Conservation (phyloP, 2,888 invertebrate species). For the Chesias legatella region DNA sequence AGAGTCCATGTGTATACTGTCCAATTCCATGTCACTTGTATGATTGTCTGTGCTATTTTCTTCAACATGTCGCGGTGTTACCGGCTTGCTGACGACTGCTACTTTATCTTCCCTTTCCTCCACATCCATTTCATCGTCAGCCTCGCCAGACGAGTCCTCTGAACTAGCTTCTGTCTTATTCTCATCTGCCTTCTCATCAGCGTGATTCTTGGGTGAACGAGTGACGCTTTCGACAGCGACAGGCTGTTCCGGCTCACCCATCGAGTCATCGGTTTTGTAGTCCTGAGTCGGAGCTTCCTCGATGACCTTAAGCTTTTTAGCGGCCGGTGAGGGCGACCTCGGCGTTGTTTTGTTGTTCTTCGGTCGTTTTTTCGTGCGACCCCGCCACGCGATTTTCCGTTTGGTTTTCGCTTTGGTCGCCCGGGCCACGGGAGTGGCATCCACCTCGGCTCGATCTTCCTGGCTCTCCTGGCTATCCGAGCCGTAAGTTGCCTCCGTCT, state of each 20-base stretch:
- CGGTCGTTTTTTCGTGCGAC: slow-evolving; percentile 62
- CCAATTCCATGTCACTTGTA: slow-evolving; percentile 75
- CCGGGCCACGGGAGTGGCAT: slow-evolving; percentile 37
- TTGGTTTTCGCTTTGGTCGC: slow-evolving; percentile 55
- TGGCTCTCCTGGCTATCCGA: slow-evolving; percentile 74
- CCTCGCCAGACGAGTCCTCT: slow-evolving; percentile 83
- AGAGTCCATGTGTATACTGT: slow-evolving; percentile 73
- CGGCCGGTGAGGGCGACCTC: slow-evolving; percentile 45
- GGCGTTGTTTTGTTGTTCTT: slow-evolving; percentile 41
- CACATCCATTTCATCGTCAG: slow-evolving; percentile 85
- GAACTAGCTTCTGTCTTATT: slow-evolving; percentile 73
- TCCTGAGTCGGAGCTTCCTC: slow-evolving; percentile 41
- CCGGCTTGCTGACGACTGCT: slow-evolving; percentile 61
- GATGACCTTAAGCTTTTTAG: slow-evolving; percentile 57
- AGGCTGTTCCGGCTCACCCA: slow-evolving; percentile 41
- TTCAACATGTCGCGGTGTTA: slow-evolving; percentile 56
- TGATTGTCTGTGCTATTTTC: slow-evolving; percentile 72
- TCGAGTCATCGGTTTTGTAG: slow-evolving; percentile 56
- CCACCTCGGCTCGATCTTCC: slow-evolving; percentile 44
- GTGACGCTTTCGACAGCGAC: slow-evolving; percentile 24
- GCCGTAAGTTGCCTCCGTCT: slow-evolving; percentile 49
- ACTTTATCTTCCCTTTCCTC: slow-evolving; percentile 76
- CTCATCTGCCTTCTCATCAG: slow-evolving; percentile 45
- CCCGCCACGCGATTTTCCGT: slow-evolving; percentile 75
- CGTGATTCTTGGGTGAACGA: slow-evolving; percentile 37